These are phyloP conservation scores for Panthera leo DNA, from an alignment of 2,113 vertebrate species.

Conservation along the genomic window DNA sequence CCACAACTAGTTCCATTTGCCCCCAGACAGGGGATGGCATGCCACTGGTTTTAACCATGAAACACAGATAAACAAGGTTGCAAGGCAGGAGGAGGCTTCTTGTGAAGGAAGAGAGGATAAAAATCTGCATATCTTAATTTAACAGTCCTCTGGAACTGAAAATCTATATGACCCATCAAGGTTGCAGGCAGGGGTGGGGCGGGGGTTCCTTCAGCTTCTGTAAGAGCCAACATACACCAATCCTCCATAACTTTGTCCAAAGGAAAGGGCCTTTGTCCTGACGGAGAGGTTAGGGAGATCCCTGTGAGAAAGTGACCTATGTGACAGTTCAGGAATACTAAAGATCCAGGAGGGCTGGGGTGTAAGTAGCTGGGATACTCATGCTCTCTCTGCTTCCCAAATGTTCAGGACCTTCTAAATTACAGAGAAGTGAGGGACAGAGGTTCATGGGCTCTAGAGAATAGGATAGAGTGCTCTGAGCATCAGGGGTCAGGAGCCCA, in stretches of 20 bases:
- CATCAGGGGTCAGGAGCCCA: background rate
- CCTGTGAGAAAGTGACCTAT: background rate
- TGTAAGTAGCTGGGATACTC: background rate
- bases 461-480: rapidly evolving
- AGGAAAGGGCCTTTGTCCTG: background rate
- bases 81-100: background rate
- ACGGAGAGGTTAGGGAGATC: background rate
- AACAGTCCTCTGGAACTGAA: background rate
- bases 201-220: background rate
- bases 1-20: background rate
- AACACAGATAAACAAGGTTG: background rate
- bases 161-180: background rate
- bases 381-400: background rate
- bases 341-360: background rate
- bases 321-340: background rate
- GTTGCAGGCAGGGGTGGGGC: background rate
- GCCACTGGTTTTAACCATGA: background rate
- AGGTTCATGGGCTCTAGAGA: background rate
- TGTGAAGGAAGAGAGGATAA: background rate
- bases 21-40: background rate
- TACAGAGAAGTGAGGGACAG: background rate
- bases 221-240: background rate
- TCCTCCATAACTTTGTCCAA: background rate
- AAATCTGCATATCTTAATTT: background rate
- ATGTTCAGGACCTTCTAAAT: background rate